These are phyloP conservation scores for Pseudochromis fuscus DNA, from an alignment of 2,797 vertebrate genomes.

Conservation along the genomic window DNA sequence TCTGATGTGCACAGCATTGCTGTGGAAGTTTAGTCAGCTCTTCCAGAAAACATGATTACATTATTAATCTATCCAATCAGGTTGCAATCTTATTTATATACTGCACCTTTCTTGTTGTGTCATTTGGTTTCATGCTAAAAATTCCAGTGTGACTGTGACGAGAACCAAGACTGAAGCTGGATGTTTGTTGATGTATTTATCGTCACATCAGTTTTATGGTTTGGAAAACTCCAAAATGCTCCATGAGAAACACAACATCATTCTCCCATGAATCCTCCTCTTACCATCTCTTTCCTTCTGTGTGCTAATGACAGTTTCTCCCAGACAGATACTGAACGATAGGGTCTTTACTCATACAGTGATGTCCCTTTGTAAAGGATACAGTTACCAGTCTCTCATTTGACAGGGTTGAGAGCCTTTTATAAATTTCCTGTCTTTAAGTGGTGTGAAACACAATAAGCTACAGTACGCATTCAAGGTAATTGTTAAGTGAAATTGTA, in stretches of 20 bases:
- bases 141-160: too few relatives aligned
- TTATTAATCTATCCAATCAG: too few relatives aligned
- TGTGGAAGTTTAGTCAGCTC: too few relatives aligned
- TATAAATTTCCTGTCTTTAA: constrained; percentile 56
- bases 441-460: constrained; percentile 68
- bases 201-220: too few relatives aligned
- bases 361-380: constrained; percentile 47
- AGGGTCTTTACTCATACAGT: constrained; percentile 8
- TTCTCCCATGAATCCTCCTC: neutral
- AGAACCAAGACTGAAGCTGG: too few relatives aligned
- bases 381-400: constrained; percentile 58
- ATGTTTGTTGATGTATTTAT: too few relatives aligned
- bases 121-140: too few relatives aligned
- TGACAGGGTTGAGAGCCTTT: constrained; percentile 44
- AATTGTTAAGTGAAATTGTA: constrained; percentile 72
- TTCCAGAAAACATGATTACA: too few relatives aligned
- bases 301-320: constrained; percentile 8
- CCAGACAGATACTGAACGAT: neutral
- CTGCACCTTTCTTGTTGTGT: too few relatives aligned
- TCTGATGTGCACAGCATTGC: too few relatives aligned
- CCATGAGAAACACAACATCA: neutral
- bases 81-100: too few relatives aligned
- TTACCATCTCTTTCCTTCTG: neutral
- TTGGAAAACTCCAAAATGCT: neutral
- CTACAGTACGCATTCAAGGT: constrained; percentile 56